These are phyloP conservation scores for Lacerta agilis DNA, from an alignment of 2,797 vertebrate genomes.

Conservation along the genomic window DNA sequence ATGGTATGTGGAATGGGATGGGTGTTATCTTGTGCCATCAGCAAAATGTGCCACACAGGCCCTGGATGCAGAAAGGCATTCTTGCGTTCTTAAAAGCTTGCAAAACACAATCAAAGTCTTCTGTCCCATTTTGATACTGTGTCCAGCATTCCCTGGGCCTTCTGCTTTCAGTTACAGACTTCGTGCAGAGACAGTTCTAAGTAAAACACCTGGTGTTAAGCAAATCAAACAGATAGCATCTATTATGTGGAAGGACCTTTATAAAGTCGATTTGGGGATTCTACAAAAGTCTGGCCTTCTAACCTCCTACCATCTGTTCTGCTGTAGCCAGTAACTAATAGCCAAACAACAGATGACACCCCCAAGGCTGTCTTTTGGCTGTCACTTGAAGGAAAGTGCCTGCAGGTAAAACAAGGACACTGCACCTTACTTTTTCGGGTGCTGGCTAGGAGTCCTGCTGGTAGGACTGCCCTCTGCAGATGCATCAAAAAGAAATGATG, in stretches of 20 bases:
- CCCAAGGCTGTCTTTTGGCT: neutral
- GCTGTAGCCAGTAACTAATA: neutral
- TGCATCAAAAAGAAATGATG: neutral
- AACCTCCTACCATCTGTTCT: conserved; percentile 1
- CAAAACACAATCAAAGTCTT: neutral
- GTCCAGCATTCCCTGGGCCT: neutral
- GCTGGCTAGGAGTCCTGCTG: neutral
- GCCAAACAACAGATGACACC: conserved; percentile 3
- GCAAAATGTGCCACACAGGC: too few relatives aligned
- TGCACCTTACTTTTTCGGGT: neutral
- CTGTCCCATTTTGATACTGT: neutral
- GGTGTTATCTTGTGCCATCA: too few relatives aligned
- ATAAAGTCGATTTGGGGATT: neutral
- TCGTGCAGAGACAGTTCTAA: neutral
- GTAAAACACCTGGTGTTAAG: neutral
- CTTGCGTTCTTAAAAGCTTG: neutral
- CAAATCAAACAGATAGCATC: neutral
- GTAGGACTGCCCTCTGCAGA: neutral
- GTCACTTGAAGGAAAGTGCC: conserved; percentile 13
- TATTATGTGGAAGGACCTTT: neutral
- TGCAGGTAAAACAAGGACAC: conserved; percentile 9
- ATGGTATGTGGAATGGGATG: too few relatives aligned
- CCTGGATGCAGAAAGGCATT: neutral
- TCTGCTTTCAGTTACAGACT: neutral
- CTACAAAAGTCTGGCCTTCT: neutral